phyloP scores from a whole-genome alignment of 2,888 invertebrate genomes.

The Eupithecia vulgata region DNA sequence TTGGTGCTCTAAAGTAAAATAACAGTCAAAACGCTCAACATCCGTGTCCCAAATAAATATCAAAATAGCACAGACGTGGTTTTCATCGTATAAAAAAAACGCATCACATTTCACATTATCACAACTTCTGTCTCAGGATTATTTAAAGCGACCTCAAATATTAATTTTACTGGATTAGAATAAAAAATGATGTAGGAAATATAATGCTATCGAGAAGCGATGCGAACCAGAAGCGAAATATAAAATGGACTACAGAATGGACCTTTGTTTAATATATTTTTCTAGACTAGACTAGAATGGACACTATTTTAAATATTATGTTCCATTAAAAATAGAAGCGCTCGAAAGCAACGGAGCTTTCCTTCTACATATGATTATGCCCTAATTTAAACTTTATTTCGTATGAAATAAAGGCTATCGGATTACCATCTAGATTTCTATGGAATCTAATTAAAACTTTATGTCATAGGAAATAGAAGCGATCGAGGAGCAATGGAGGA shows the following conservation, averaged over 20 bases:
- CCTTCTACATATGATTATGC: too few relatives aligned
- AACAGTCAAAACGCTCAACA: too few relatives aligned
- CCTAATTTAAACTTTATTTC: slow-evolving; percentile 38
- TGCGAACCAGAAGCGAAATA: too few relatives aligned
- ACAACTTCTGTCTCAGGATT: too few relatives aligned
- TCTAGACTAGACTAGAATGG: slow-evolving; percentile 69
- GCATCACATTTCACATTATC: too few relatives aligned
- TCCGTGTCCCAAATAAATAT: too few relatives aligned
- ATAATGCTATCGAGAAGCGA: too few relatives aligned
- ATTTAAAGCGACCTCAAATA: too few relatives aligned
- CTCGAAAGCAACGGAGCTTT: slow-evolving; percentile 82
- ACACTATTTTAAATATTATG: slow-evolving; percentile 33
- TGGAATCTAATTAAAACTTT: slow-evolving; percentile 20
- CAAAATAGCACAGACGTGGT: too few relatives aligned
- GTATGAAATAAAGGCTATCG: slow-evolving; percentile 97
- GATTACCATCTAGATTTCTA: background rate
- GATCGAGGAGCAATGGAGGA: slow-evolving; percentile 98
- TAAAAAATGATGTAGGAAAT: background rate
- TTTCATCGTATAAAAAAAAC: too few relatives aligned
- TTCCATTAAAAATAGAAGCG: slow-evolving; percentile 93
- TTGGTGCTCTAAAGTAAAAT: too few relatives aligned
- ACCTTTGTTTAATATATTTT: slow-evolving; percentile 27
- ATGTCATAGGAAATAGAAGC: slow-evolving; percentile 93
- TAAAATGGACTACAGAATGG: background rate
- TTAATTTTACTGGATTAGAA: too few relatives aligned